Percentiles rank a stretch among this genome's conserved stretches.
phyloP scores from a whole-genome alignment of 1,140 invertebrate species.

The Microplitis mediator region DNA sequence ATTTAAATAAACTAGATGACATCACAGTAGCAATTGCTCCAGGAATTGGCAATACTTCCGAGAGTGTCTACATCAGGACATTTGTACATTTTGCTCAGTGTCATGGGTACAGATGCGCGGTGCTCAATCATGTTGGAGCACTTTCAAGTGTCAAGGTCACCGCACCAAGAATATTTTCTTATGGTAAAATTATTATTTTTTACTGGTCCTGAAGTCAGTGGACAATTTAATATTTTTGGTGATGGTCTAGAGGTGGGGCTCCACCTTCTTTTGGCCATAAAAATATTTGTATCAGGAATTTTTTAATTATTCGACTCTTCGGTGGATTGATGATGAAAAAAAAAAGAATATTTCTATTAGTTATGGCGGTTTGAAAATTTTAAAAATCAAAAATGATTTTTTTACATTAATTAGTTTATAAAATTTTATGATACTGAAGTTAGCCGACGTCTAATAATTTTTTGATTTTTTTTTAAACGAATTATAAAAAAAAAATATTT shows the following conservation, averaged over 20 bases:
- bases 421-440: too few species aligned
- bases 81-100: conserved; percentile 89
- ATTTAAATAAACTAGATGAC: conserved; percentile 69
- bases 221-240: too few species aligned
- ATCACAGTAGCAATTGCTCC: conserved; percentile 88
- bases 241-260: not conserved
- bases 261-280: not conserved
- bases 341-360: too few species aligned
- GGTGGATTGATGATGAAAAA: not conserved
- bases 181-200: conserved; percentile 70
- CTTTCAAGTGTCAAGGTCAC: conserved; percentile 83
- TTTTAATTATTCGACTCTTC: not conserved
- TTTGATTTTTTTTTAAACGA: too few species aligned
- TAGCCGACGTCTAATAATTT: too few species aligned
- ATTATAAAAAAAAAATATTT: too few species aligned
- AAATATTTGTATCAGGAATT: not conserved
- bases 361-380: too few species aligned
- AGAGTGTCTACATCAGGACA: conserved; percentile 90
- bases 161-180: conserved; percentile 86
- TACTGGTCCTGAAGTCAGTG: too few species aligned
- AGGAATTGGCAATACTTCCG: conserved; percentile 91
- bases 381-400: too few species aligned
- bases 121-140: conserved; percentile 94
- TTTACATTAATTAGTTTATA: too few species aligned
- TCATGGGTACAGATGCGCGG: conserved; percentile 87